phyloP scores from a whole-genome alignment of 1,140 invertebrate genomes.

The Magallana gigas region DNA sequence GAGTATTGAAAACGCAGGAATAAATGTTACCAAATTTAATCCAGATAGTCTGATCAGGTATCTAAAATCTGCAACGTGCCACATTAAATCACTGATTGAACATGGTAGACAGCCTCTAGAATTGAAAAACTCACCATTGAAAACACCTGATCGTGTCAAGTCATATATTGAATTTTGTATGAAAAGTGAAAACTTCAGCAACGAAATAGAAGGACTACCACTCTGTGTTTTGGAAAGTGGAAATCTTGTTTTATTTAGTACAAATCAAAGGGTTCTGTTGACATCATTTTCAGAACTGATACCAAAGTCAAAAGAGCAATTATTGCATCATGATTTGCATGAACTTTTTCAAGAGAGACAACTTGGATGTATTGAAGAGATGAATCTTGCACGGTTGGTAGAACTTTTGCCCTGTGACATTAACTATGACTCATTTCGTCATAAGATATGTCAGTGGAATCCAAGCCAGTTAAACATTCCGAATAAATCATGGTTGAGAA shows the following conservation, averaged over 20 bases:
- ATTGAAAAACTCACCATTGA: slow-evolving; percentile 12
- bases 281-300: background rate
- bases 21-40: background rate
- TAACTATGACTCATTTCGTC: slow-evolving; percentile 3
- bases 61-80: background rate
- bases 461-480: background rate
- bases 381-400: background rate
- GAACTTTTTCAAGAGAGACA: background rate
- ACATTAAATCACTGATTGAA: background rate
- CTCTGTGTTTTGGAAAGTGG: background rate
- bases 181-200: background rate
- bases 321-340: background rate
- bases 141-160: background rate
- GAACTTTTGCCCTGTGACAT: background rate
- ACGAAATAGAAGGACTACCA: slow-evolving; percentile 16
- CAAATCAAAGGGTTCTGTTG: background rate
- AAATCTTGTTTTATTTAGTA: background rate
- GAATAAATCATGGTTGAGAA: background rate
- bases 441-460: slow-evolving; percentile 3
- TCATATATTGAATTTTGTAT: slow-evolving; percentile 2
- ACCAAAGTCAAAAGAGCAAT: background rate
- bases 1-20: background rate
- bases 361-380: background rate
- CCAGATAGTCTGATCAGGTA: background rate
- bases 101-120: background rate